Percentiles rank a stretch among this genome's conserved stretches.
Evolutionary conservation across 2,888 invertebrate genomes (phyloP).

Genomic region (Bedellia somnulentella): DNA sequence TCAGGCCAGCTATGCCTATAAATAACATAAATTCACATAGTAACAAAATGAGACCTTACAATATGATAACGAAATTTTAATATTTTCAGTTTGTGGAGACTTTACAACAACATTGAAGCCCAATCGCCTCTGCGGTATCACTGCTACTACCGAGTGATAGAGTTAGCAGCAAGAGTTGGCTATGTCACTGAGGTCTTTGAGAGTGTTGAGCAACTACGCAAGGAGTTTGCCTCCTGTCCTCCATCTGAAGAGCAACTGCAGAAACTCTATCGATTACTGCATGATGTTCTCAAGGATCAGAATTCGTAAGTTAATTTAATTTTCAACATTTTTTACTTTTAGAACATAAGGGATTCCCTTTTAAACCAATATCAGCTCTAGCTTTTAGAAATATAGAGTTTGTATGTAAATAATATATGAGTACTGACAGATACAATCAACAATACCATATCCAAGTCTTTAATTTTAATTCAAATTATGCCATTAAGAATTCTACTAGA

Average conservation of each 20-base stretch:
- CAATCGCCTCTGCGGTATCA: conserved; percentile 85
- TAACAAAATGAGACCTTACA: not conserved
- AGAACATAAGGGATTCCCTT: too few species aligned
- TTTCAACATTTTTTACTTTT: conserved; percentile 6
- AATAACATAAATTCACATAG: not conserved
- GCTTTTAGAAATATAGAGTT: too few species aligned
- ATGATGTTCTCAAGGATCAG: conserved; percentile 86
- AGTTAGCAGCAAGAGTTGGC: conserved; percentile 86
- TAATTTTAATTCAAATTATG: too few species aligned
- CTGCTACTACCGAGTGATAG: conserved; percentile 89
- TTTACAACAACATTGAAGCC: conserved; percentile 89
- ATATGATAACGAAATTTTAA: not conserved
- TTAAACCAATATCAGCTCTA: too few species aligned
- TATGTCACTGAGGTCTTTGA: conserved; percentile 82
- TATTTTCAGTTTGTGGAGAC: conserved; percentile 75
- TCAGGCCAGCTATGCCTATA: too few species aligned
- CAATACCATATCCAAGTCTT: too few species aligned
- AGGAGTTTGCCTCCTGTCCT: conserved; percentile 77
- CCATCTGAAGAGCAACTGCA: conserved; percentile 90
- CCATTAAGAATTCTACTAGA: too few species aligned
- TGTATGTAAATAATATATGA: too few species aligned
- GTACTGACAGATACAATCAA: too few species aligned
- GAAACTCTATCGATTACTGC: conserved; percentile 83
- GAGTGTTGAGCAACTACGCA: conserved; percentile 80
- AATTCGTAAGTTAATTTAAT: conserved; percentile 63